Percentiles rank a stretch among this genome's conserved stretches.
phyloP scores from a whole-genome alignment of 1,140 invertebrate genomes.

The Drosophila mauritiana region DNA sequence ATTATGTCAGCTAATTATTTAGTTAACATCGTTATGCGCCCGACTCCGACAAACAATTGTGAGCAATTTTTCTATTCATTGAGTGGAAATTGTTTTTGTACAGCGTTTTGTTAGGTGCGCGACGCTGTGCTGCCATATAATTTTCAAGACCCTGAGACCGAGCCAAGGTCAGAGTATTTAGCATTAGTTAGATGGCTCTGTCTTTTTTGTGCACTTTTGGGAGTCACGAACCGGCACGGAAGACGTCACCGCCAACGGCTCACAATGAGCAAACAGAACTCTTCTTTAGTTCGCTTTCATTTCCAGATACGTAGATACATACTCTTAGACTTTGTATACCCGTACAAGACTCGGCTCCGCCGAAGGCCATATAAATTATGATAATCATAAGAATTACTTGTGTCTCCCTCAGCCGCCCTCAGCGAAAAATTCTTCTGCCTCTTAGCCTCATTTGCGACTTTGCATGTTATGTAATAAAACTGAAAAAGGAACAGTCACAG shows the following conservation, averaged over 20 bases:
- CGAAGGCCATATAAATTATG: conserved; percentile 81
- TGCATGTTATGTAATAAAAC: conserved; percentile 60
- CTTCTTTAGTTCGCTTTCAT: conserved; percentile 55
- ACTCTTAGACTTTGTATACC: not conserved
- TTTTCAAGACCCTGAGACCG: conserved; percentile 78
- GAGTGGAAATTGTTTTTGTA: conserved; percentile 78
- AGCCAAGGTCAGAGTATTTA: conserved; percentile 80
- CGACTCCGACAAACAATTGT: conserved; percentile 64
- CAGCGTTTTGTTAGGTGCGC: conserved; percentile 40
- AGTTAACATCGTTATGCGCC: conserved; percentile 67
- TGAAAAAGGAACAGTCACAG: conserved; percentile 16
- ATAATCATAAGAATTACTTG: conserved; percentile 83
- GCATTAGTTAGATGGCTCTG: conserved; percentile 62
- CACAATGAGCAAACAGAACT: conserved; percentile 43
- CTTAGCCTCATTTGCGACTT: conserved; percentile 45
- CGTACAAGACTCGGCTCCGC: conserved; percentile 49
- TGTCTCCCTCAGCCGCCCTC: conserved; percentile 39
- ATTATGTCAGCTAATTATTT: conserved; percentile 83
- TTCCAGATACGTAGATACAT: conserved; percentile 13
- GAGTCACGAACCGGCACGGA: conserved; percentile 78
- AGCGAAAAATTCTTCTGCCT: conserved; percentile 37
- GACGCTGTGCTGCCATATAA: conserved; percentile 62
- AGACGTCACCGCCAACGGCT: conserved; percentile 62
- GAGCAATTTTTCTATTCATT: conserved; percentile 81
- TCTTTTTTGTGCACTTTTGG: conserved; percentile 66